Conservation (phyloP, 2,113 vertebrate genomes). For the Trematomus loennbergii region DNA sequence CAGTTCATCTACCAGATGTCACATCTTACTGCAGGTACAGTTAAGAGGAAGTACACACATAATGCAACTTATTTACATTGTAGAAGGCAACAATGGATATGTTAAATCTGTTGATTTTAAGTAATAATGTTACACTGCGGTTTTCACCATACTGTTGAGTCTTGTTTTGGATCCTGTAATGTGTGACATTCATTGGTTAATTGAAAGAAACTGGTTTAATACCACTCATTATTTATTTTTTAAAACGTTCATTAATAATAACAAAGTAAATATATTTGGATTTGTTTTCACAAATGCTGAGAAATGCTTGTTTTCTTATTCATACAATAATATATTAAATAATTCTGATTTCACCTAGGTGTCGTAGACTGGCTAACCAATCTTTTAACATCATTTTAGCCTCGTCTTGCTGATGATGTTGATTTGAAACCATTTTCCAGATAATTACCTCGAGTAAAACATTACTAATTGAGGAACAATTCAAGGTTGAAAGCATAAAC, state of each 20-base stretch:
- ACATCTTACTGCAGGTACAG: not conserved
- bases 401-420: too few species aligned
- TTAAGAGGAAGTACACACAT: not conserved
- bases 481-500: accelerated
- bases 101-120: not conserved
- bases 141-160: not conserved
- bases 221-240: not conserved
- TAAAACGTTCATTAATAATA: not conserved
- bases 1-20: constrained; percentile 45
- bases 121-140: not conserved
- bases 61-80: not conserved
- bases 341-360: not conserved
- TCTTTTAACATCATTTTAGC: not conserved
- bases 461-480: not conserved
- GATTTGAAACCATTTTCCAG: too few species aligned
- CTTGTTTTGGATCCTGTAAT: not conserved
- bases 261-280: too few species aligned
- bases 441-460: not conserved
- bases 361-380: not conserved
- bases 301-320: not conserved
- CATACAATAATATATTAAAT: not conserved
- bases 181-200: not conserved
- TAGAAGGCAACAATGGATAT: not conserved
- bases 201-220: not conserved
- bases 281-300: not conserved